phyloP scores from a whole-genome alignment of 2,888 invertebrate genomes.

The Crioceris asparagi region DNA sequence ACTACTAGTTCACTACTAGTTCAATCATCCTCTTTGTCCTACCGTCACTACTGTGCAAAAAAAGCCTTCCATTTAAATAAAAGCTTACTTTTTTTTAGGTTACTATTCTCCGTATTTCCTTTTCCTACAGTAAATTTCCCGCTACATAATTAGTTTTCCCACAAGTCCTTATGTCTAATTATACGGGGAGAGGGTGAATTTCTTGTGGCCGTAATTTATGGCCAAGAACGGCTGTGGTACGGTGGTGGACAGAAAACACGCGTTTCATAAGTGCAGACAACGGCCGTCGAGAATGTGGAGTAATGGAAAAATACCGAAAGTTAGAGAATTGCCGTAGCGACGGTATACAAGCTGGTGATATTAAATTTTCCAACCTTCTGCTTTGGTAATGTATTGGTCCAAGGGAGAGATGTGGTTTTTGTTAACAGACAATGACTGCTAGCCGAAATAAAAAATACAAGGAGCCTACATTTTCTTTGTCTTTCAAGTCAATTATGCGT shows the following conservation, averaged over 20 bases:
- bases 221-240: conserved; percentile 5
- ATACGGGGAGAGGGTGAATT: conserved; percentile 21
- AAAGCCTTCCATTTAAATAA: too few species aligned
- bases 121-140: conserved; percentile 20
- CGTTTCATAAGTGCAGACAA: conserved; percentile 31
- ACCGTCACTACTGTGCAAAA: too few species aligned
- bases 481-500: too few species aligned
- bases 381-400: conserved; percentile 36
- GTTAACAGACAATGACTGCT: too few species aligned
- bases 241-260: conserved; percentile 28
- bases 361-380: conserved; percentile 41
- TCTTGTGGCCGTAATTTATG: conserved; percentile 23
- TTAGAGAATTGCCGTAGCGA: conserved; percentile 35
- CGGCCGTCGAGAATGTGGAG: conserved; percentile 34
- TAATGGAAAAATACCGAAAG: conserved; percentile 40
- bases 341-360: conserved; percentile 37
- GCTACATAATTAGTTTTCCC: conserved; percentile 23
- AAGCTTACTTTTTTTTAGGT: too few species aligned
- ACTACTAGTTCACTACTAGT: too few species aligned
- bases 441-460: too few species aligned
- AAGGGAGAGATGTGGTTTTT: conserved; percentile 34
- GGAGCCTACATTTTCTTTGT: too few species aligned
- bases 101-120: too few species aligned
- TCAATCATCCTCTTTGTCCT: too few species aligned
- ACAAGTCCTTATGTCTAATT: conserved; percentile 26